Conservation (phyloP, 30 jellyfish, hydroid and myxozoan genomes). For the Chrysaora quinquecirrha region DNA sequence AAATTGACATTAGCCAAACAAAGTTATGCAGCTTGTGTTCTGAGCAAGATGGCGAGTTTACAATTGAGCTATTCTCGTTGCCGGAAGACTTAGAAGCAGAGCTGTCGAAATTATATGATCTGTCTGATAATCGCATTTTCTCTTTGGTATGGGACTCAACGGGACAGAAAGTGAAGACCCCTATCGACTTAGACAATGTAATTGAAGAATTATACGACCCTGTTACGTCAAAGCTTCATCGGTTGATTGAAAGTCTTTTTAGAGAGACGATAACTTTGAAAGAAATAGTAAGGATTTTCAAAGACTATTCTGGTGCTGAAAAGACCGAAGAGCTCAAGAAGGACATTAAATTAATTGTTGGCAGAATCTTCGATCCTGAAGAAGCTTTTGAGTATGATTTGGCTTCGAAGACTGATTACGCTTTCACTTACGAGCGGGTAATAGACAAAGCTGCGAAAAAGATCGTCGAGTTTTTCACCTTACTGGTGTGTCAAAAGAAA, state of each 20-base stretch:
- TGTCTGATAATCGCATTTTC: conserved; percentile 7
- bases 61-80: neutral
- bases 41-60: conserved; percentile 3
- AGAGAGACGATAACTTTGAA: conserved; percentile 17
- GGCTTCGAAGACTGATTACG: neutral
- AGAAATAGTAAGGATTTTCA: neutral
- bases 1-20: no score
- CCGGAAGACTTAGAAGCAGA: conserved; percentile 3
- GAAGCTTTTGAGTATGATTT: neutral
- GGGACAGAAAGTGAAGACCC: neutral
- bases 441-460: conserved; percentile 8
- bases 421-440: neutral
- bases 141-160: conserved; percentile 2
- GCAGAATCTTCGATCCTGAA: neutral
- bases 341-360: neutral
- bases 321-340: neutral
- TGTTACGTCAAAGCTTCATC: neutral
- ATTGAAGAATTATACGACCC: conserved; percentile 8
- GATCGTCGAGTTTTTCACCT: conserved; percentile 15
- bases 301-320: neutral
- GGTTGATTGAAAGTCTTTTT: conserved; percentile 3
- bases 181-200: neutral
- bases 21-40: conserved; percentile 5
- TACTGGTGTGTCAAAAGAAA: neutral
- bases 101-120: neutral